These are phyloP conservation scores for Camelus bactrianus DNA, from an alignment of 2,113 vertebrate species.

Conservation along the genomic window DNA sequence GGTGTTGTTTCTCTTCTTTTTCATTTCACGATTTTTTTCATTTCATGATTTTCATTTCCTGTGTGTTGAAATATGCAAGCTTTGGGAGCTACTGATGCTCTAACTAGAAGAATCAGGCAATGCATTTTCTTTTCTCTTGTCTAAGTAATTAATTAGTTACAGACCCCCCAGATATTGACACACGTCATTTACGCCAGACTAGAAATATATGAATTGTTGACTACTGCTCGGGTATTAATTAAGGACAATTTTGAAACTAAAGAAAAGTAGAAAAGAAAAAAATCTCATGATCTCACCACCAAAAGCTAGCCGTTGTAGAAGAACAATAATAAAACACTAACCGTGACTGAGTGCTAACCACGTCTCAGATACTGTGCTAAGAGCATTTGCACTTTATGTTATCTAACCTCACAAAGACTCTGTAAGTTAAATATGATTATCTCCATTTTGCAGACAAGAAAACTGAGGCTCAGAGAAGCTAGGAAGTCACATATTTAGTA, in stretches of 20 bases:
- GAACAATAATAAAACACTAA: neutral
- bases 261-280: constrained; percentile 22
- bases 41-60: neutral
- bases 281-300: neutral
- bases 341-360: neutral
- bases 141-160: neutral
- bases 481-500: neutral
- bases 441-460: neutral
- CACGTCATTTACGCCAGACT: neutral
- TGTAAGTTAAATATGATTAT: neutral
- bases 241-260: constrained; percentile 47
- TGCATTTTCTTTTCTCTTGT: neutral
- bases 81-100: neutral
- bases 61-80: neutral
- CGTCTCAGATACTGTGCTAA: neutral
- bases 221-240: neutral
- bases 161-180: neutral
- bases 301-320: neutral
- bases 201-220: neutral
- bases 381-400: neutral
- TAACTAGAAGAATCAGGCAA: neutral
- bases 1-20: neutral
- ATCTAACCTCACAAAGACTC: neutral
- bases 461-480: neutral
- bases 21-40: no score